Base-by-base conservation (phyloP, 1,140 invertebrate genomes). In the Wiebesia pumilae region DNA sequence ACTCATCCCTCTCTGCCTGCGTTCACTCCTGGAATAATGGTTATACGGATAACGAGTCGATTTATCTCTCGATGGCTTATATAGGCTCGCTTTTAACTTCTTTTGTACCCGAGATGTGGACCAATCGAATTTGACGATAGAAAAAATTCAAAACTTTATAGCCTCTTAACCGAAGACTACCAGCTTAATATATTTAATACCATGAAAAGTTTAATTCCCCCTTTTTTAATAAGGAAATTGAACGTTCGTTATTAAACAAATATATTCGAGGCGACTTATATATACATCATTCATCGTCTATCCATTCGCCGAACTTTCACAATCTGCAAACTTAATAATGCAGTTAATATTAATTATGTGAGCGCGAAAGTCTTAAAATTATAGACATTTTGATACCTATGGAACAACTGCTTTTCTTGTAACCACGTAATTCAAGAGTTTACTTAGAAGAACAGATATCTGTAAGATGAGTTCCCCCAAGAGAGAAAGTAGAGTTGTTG, bases 1-100 rank as follows among this genome's bases (percentile, higher is more conserved):
- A 73, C 84, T 47, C 75, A 71, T 71, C 73, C 75, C 75, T 86
- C 85, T 86, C 51, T 38, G 3, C 27, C 51, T 81, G 58, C 77
- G 88, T 82, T 87, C 84, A 90, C 88, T 87, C 88, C 78, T 87
- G 88, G n/a, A 88, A 88, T 90, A 91, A 91, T 89, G 90, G 90
- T 87, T 91, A 90, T 90, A 89, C 65, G 85, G 79, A 86, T 86
- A 73, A 81, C 79, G 47, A 86, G 67, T 81, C 84, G 79, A 86
- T 86, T 86, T 86, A 86, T 86, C 78, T 85, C 58, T 51, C 40
- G 77, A 40, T 47, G 58, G 75, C 65, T 71, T 73, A 35, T 43
- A 27, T 3, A 40, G 67, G 27, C 80, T 82, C 30, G 16, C 67
- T 12, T 43, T 73, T 16, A 69, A 38, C 51, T 67, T 81, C 51